Evolutionary conservation across 2,113 vertebrate species (phyloP).

Genomic region (Forbesichthys agassizii): DNA sequence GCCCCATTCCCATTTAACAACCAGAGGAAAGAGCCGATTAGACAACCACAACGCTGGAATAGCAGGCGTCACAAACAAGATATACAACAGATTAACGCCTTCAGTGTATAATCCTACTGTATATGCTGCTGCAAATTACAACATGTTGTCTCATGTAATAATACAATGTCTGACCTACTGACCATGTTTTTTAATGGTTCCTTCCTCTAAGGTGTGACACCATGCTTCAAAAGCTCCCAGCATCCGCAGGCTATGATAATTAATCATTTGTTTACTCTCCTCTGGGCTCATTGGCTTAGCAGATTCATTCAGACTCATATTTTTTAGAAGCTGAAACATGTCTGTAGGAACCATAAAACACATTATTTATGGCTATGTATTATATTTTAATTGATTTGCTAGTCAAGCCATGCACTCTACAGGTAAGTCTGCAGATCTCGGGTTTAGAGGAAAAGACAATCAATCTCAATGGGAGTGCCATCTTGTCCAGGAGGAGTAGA

Average conservation of each 20-base stretch:
- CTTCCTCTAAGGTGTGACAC: background rate
- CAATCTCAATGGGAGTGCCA: too few relatives aligned
- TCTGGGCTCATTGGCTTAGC: conserved; percentile 1
- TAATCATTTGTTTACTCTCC: background rate
- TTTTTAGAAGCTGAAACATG: conserved; percentile 29
- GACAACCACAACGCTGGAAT: background rate
- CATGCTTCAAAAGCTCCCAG: background rate
- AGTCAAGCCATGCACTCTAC: too few relatives aligned
- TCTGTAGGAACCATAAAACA: too few relatives aligned
- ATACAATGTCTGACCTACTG: background rate
- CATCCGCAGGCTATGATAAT: background rate
- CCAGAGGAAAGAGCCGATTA: conserved; percentile 1
- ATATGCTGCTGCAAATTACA: background rate
- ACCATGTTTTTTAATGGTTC: background rate
- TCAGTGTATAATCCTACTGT: background rate
- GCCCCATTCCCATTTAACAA: conserved; percentile 51
- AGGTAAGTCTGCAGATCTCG: too few relatives aligned
- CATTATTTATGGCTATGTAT: background rate
- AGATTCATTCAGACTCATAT: background rate
- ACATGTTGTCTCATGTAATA: too few relatives aligned
- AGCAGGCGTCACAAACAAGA: background rate
- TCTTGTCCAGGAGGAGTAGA: too few relatives aligned
- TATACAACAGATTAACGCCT: too few relatives aligned
- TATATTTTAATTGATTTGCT: background rate
- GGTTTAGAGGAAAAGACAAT: too few relatives aligned